Conservation (phyloP, 1,140 invertebrate genomes). For the Phortica variegata region DNA sequence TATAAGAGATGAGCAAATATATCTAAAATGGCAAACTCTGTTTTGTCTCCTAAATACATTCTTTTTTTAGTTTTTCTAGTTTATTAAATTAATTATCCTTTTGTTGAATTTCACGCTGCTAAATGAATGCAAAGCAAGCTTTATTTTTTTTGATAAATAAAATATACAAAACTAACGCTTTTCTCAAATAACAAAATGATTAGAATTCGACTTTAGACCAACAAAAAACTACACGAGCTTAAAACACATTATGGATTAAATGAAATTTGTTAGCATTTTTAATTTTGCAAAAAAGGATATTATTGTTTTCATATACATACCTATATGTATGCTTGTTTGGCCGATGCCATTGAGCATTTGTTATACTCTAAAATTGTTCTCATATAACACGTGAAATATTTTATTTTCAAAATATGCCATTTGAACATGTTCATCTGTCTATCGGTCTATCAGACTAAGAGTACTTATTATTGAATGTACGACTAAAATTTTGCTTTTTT, state of each 20-base stretch:
- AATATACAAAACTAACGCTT: slow-evolving; percentile 24
- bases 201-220: no score
- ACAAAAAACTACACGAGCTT: slow-evolving; percentile 43
- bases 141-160: no score
- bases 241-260: slow-evolving; percentile 26
- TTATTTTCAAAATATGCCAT: slow-evolving; percentile 18
- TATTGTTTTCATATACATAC: slow-evolving; percentile 8
- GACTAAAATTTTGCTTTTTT: no score
- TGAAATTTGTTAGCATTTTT: slow-evolving; percentile 5
- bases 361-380: no score
- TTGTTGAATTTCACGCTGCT: slow-evolving; percentile 20
- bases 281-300: slow-evolving; percentile 7
- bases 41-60: slow-evolving; percentile 28
- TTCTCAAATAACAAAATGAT: slow-evolving; percentile 37
- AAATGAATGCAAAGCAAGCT: slow-evolving; percentile 1
- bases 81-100: slow-evolving; percentile 23
- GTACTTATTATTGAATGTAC: no score
- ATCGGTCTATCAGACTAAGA: no score
- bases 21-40: slow-evolving; percentile 7
- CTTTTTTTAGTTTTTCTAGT: slow-evolving; percentile 16
- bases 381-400: not conserved
- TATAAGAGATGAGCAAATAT: no score
- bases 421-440: no score
- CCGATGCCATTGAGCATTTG: no score
- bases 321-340: not conserved